Percentiles rank a stretch among this genome's conserved stretches.
Conservation (phyloP, 2,888 invertebrate genomes). For the Gymnosoma rotundatum region DNA sequence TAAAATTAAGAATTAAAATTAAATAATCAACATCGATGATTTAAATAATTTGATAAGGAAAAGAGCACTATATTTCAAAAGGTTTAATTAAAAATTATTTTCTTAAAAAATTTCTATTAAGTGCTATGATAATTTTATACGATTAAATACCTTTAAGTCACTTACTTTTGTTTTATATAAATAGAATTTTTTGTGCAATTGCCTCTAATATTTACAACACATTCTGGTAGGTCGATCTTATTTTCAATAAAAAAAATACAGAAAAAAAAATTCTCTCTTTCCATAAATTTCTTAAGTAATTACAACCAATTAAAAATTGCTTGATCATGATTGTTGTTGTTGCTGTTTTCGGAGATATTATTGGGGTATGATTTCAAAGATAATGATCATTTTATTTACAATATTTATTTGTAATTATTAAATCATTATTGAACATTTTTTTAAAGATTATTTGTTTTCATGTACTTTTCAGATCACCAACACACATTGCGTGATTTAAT, state of each 20-base stretch:
- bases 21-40: too few relatives aligned
- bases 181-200: not conserved
- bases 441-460: slow-evolving; percentile 25
- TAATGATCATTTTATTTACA: slow-evolving; percentile 26
- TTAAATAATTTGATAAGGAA: too few relatives aligned
- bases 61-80: too few relatives aligned
- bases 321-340: not conserved
- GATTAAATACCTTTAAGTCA: not conserved
- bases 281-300: slow-evolving; percentile 6
- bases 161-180: not conserved
- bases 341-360: not conserved
- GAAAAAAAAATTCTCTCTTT: not conserved
- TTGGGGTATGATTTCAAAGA: not conserved
- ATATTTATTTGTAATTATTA: slow-evolving; percentile 12
- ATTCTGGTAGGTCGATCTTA: slow-evolving; percentile 3
- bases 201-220: not conserved
- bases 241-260: not conserved
- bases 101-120: too few relatives aligned
- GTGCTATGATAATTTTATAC: too few relatives aligned
- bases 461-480: not conserved
- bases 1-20: too few relatives aligned
- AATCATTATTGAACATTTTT: slow-evolving; percentile 12
- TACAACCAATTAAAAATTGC: slow-evolving; percentile 35
- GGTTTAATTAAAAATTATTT: too few relatives aligned
- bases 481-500: slow-evolving; percentile 42